Base-by-base conservation (phyloP, 2,888 invertebrate species). In the Colostygia pectinataria region DNA sequence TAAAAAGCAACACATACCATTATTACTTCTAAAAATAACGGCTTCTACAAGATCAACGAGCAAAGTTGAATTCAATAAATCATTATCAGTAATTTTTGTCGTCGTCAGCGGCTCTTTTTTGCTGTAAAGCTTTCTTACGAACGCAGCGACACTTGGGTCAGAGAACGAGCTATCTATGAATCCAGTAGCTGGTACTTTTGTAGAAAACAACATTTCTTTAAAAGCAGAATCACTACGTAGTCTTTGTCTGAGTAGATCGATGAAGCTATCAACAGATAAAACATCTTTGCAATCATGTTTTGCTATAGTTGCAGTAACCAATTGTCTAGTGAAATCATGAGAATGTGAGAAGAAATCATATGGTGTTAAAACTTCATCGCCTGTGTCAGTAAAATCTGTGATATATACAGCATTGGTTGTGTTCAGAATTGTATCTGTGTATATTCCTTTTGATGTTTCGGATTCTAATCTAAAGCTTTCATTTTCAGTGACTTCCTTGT, bases 21-120 rank as follows among this genome's bases (percentile, higher is more conserved):
- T 73, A 51, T 41, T 36, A 14, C 71, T 82, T 66, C 83, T 74
- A 63, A 89, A 89, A 59, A 90, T 89, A 6, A 90, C 82, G 27
- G 88, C 86, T 69, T 89, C 87, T 6, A 90, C 81, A 50, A 90
- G 79, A 73, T 90, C 82, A 3, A 79, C 84, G 15, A 90, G 74
- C 41, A 88, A 64, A 7, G 89, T 88, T 25, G 89, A 88, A 66
- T 90, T 89, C 0, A 87, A 61, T 38, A 68, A 65, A 46, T 86
- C 81, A 49, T 55, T 71, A 18, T 75, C 64, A 1, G 77, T 66
- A 23, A 66, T 37, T 61, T 68, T 80, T 5, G 57, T 59, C 9
- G 78, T 78, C 0, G 80, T 79, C 6, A 70, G n/a, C 4, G 64
- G 38, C 40, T 63, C 64, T 57, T 78, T 83, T 53, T 78, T 83